phyloP scores from a whole-genome alignment of 1,140 invertebrate genomes.

The Hyphantria cunea region DNA sequence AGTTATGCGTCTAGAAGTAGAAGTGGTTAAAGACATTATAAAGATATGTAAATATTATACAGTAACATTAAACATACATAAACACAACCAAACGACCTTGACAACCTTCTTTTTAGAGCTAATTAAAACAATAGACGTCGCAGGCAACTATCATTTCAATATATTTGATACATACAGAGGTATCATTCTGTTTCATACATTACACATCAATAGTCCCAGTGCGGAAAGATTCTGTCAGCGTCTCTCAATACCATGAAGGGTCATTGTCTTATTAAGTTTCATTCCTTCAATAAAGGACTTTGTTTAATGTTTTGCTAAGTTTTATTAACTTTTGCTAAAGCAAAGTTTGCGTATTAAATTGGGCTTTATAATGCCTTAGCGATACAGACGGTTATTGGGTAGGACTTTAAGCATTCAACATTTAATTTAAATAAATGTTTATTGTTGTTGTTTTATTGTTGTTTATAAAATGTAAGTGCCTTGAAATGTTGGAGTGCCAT shows the following conservation, averaged over 20 bases:
- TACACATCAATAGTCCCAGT: too few species aligned
- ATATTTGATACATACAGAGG: background rate
- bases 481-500: background rate
- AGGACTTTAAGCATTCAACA: background rate
- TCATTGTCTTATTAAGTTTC: background rate
- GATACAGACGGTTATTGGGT: background rate
- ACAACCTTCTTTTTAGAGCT: too few species aligned
- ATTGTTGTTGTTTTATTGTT: background rate
- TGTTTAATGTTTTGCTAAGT: background rate
- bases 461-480: background rate
- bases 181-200: too few species aligned
- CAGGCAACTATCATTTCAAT: too few species aligned
- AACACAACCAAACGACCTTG: too few species aligned
- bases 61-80: too few species aligned
- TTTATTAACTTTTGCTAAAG: background rate
- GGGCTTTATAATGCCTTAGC: background rate
- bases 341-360: constrained; percentile 1
- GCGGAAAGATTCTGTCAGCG: too few species aligned
- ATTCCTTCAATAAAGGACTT: background rate
- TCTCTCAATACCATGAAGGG: too few species aligned
- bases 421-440: background rate
- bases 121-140: too few species aligned
- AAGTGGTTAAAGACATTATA: too few species aligned
- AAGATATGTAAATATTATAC: too few species aligned
- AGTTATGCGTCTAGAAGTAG: too few species aligned